phyloP scores from a whole-genome alignment of 2,888 invertebrate species.

The Pterostichus niger region DNA sequence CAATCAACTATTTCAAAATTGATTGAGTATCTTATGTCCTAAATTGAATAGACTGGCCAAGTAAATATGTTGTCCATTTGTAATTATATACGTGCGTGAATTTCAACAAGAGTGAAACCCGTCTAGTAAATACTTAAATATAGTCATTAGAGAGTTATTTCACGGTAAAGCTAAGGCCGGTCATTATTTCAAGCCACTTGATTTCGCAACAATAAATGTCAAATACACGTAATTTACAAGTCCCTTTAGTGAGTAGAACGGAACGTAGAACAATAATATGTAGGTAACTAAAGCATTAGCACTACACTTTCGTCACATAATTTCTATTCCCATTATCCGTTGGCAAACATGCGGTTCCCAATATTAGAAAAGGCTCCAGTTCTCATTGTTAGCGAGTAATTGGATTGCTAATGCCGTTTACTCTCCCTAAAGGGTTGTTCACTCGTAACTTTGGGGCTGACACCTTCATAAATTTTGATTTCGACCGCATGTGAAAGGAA shows the following conservation, averaged over 20 bases:
- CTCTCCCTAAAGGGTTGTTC: constrained; percentile 39
- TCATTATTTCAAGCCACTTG: not conserved
- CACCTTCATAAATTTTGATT: constrained; percentile 44
- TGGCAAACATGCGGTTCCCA: constrained; percentile 1
- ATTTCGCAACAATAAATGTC: constrained; percentile 30
- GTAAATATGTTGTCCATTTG: not conserved
- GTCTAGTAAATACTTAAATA: not conserved
- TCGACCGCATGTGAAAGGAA: constrained; percentile 7
- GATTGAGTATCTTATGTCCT: too few species aligned
- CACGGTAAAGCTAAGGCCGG: not conserved
- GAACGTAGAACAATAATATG: constrained; percentile 5
- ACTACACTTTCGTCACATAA: constrained; percentile 4
- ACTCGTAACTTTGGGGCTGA: constrained; percentile 28
- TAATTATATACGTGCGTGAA: not conserved
- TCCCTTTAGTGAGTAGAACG: constrained; percentile 1
- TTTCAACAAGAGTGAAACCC: not conserved
- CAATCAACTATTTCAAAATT: too few species aligned
- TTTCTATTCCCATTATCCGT: constrained; percentile 10
- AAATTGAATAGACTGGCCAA: not conserved
- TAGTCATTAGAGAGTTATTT: not conserved
- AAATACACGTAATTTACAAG: constrained; percentile 30
- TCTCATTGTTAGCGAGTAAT: constrained; percentile 24
- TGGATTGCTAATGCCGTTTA: constrained; percentile 42
- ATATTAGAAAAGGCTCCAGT: constrained; percentile 28
- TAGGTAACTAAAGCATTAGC: constrained; percentile 7